Conservation (phyloP, 2,888 invertebrate species). For the Tetanocera ferruginea region DNA sequence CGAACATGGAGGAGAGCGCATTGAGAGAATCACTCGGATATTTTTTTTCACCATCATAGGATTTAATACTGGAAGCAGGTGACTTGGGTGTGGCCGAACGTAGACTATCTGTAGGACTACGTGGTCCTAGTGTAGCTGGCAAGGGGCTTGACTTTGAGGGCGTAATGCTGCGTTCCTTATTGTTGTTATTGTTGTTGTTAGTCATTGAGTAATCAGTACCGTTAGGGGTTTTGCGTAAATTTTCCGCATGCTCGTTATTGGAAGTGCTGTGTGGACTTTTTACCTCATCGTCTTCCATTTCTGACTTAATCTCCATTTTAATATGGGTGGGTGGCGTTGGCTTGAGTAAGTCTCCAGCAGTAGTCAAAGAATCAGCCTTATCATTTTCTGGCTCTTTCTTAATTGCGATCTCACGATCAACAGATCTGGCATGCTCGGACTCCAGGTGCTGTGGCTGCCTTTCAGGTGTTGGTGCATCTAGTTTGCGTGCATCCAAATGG, state of each 20-base stretch:
- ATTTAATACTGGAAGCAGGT: constrained; percentile 72
- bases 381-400: constrained; percentile 69
- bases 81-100: constrained; percentile 85
- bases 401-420: constrained; percentile 67
- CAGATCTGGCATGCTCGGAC: neutral
- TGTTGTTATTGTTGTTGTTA: constrained; percentile 65
- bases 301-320: constrained; percentile 64
- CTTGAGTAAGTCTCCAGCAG: constrained; percentile 11
- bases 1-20: constrained; percentile 91
- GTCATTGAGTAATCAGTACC: constrained; percentile 38
- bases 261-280: constrained; percentile 48
- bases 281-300: constrained; percentile 71
- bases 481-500: constrained; percentile 82
- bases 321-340: constrained; percentile 45
- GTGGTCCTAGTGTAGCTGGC: constrained; percentile 64
- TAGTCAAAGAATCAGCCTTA: constrained; percentile 47
- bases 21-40: constrained; percentile 78
- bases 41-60: constrained; percentile 71
- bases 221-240: constrained; percentile 29
- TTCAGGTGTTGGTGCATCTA: constrained; percentile 85
- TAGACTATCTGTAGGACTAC: constrained; percentile 82
- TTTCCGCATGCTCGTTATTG: constrained; percentile 48
- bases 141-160: constrained; percentile 64
- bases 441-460: constrained; percentile 61
- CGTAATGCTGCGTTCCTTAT: constrained; percentile 54